A percentile compares a stretch with the other conserved stretches of the same genome.
Conservation (phyloP, 2,113 vertebrate genomes). For the Aegotheles bennettii region DNA sequence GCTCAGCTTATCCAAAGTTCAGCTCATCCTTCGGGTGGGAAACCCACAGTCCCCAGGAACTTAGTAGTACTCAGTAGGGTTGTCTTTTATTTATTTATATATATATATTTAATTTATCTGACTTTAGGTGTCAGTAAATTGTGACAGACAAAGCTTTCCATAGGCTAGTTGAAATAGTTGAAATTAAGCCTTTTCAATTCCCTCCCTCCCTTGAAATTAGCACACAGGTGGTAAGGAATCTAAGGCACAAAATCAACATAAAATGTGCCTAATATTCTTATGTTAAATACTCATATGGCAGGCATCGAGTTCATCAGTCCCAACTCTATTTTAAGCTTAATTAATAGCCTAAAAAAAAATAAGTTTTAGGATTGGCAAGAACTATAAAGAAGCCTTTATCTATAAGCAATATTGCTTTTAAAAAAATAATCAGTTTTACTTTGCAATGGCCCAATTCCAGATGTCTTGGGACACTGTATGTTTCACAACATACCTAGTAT, state of each 20-base stretch:
- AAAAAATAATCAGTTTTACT: background rate
- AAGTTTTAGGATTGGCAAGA: background rate
- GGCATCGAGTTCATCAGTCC: background rate
- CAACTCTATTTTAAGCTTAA: background rate
- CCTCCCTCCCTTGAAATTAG: background rate
- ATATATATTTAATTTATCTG: no score
- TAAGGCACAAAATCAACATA: background rate
- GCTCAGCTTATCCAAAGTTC: background rate
- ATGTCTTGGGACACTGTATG: background rate
- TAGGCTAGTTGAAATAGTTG: background rate
- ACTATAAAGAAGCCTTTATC: background rate
- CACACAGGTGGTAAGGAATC: background rate
- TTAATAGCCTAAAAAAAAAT: background rate
- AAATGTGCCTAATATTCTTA: background rate
- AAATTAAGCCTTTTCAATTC: background rate
- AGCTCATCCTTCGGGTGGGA: background rate
- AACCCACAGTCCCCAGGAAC: background rate
- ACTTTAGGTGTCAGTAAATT: background rate
- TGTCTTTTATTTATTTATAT: no score
- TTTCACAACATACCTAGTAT: background rate
- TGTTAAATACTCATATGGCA: background rate
- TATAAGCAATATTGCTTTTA: background rate
- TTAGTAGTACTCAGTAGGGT: background rate
- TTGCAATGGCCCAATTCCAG: background rate
- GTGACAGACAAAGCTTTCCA: background rate